Conservation (phyloP, 2,888 invertebrate genomes). For the Nymphalis urticae region DNA sequence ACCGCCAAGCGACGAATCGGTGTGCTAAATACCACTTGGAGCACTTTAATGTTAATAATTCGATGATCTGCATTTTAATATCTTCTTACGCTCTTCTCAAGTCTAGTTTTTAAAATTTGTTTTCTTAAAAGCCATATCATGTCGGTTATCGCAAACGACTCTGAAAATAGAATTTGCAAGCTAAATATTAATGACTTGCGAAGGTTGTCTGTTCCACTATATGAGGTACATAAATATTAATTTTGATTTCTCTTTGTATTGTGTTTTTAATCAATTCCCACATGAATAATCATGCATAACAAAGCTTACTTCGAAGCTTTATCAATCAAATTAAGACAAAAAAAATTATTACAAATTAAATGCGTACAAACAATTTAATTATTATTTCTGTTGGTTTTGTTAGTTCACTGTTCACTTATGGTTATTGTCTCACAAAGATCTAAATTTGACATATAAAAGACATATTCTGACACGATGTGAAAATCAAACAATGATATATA, state of each 20-base stretch:
- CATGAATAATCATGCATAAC: background rate
- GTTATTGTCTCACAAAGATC: background rate
- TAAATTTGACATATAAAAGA: slow-evolving; percentile 1
- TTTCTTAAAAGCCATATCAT: too few relatives aligned
- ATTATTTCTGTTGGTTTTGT: too few relatives aligned
- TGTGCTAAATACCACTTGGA: too few relatives aligned
- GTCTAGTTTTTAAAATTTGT: too few relatives aligned
- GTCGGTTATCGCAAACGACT: slow-evolving; percentile 16
- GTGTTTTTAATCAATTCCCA: background rate
- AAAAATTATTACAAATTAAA: too few relatives aligned
- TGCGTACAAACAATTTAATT: too few relatives aligned
- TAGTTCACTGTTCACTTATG: too few relatives aligned
- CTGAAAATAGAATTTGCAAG: slow-evolving; percentile 25
- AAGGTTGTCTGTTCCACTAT: background rate
- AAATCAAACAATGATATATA: background rate
- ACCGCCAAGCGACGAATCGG: too few relatives aligned
- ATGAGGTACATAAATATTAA: slow-evolving; percentile 7
- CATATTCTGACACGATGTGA: background rate
- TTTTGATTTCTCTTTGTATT: slow-evolving; percentile 5
- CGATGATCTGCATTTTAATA: too few relatives aligned
- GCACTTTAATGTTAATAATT: too few relatives aligned
- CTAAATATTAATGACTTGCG: slow-evolving; percentile 22
- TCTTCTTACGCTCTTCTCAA: too few relatives aligned
- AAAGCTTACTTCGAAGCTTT: background rate
- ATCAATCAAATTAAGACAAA: too few relatives aligned